phyloP scores from a whole-genome alignment of 2,888 invertebrate genomes.

The Mesochorus sp. region DNA sequence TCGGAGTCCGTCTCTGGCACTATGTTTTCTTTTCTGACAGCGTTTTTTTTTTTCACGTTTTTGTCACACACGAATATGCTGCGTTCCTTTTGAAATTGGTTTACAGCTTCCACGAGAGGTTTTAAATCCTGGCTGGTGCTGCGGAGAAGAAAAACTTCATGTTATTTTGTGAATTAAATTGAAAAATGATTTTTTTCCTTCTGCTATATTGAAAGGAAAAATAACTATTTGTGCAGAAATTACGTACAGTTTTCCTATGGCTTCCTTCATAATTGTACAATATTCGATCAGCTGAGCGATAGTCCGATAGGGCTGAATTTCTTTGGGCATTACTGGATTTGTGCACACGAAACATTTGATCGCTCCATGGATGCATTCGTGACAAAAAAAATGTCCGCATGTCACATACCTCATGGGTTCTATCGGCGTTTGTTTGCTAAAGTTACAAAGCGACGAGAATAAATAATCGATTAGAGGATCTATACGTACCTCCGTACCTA shows the following conservation, averaged over 20 bases:
- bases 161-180: too few relatives aligned
- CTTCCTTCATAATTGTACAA: slow-evolving; percentile 64
- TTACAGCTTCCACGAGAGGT: slow-evolving; percentile 1
- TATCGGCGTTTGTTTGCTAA: slow-evolving; percentile 49
- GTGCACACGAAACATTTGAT: slow-evolving; percentile 66
- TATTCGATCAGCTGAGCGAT: slow-evolving; percentile 64
- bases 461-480: too few relatives aligned
- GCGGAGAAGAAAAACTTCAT: too few relatives aligned
- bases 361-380: slow-evolving; percentile 60
- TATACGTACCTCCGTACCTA: too few relatives aligned
- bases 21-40: too few relatives aligned
- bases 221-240: background rate
- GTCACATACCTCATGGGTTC: slow-evolving; percentile 63
- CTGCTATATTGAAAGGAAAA: slow-evolving; percentile 10
- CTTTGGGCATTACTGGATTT: slow-evolving; percentile 64
- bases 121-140: too few relatives aligned
- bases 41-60: too few relatives aligned
- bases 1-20: slow-evolving; percentile 22
- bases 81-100: background rate
- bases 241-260: slow-evolving; percentile 63
- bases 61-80: too few relatives aligned
- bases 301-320: slow-evolving; percentile 66
- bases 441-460: too few relatives aligned
- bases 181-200: too few relatives aligned
- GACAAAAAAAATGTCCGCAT: slow-evolving; percentile 73